A percentile compares a stretch with the other conserved stretches of the same genome.
Conservation (phyloP, 2,888 invertebrate species). For the Luperina nickerlii region DNA sequence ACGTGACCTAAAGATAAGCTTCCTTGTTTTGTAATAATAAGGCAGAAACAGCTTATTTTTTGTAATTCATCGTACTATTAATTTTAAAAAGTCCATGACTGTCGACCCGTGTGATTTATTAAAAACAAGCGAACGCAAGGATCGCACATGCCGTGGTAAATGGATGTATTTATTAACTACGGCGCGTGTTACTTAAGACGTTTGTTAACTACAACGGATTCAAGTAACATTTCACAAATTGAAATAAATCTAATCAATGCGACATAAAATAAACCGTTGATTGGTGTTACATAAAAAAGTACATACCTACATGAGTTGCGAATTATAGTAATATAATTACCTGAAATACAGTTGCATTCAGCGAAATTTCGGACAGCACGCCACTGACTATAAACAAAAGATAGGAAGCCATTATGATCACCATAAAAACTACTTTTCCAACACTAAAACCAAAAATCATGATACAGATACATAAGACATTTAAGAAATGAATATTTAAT, state of each 20-base stretch:
- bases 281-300: not conserved
- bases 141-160: not conserved
- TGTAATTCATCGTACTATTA: not conserved
- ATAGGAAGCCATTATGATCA: not conserved
- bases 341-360: not conserved
- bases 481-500: not conserved
- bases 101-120: not conserved
- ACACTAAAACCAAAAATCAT: not conserved
- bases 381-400: slow-evolving; percentile 11
- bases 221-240: not conserved
- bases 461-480: not conserved
- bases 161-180: not conserved
- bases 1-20: not conserved
- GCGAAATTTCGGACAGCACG: not conserved
- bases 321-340: not conserved
- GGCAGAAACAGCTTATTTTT: not conserved
- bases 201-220: not conserved
- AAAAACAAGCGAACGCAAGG: not conserved
- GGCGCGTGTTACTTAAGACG: not conserved
- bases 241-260: not conserved
- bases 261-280: not conserved
- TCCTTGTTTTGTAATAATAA: not conserved
- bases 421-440: not conserved
- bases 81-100: not conserved
- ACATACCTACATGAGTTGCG: not conserved